Evolutionary conservation across 2,888 invertebrate genomes (phyloP), one percentile per base, ranked within the genome.

Genomic region (Tipula unca): DNA sequence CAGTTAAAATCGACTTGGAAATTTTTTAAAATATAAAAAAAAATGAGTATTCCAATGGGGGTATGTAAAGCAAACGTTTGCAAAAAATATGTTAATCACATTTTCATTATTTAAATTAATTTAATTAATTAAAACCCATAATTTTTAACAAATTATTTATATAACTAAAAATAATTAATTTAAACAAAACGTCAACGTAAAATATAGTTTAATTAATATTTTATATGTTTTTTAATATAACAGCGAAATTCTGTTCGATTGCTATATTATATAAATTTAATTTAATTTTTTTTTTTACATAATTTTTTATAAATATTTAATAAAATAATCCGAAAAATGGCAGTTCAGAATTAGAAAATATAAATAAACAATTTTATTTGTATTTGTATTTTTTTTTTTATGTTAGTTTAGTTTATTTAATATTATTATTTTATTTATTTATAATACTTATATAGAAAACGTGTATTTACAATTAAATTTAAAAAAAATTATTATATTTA

Each of bases 381-480:
- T 29, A 13, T 82, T 82, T n/a, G n/a, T n/a, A n/a, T 69, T 69
- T 32, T 20, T 20, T 69, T 17, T 69, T 69, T 69, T 29, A 29
- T 6, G 6, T 32, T 32, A 32, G 32, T 32, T n/a, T 32, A 32
- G 6, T 29, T 29, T 82, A 29, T 83, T 32, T 83, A 10, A 29
- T 83, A 32, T 83, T 83, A 32, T 83, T 17, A 32, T 29, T 35
- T 17, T 83, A 32, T 82, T 82, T 82, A 32, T 29, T 82, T 83
- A 13, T 69, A 8, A 13, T 83, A 32, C 35, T 83, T 83, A 32
- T 83, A 83, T 83, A 83, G 83, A 83, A 83, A 83, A 83, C 83
- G 83, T 83, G 83, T 83, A 83, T 83, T 83, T 83, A 83, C 83
- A 83, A 69, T 69, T 25, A 69, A 25, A 69, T 25, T 69, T 25